Conservation (phyloP, 1,140 invertebrate genomes). For the Trichonephila inaurata region DNA sequence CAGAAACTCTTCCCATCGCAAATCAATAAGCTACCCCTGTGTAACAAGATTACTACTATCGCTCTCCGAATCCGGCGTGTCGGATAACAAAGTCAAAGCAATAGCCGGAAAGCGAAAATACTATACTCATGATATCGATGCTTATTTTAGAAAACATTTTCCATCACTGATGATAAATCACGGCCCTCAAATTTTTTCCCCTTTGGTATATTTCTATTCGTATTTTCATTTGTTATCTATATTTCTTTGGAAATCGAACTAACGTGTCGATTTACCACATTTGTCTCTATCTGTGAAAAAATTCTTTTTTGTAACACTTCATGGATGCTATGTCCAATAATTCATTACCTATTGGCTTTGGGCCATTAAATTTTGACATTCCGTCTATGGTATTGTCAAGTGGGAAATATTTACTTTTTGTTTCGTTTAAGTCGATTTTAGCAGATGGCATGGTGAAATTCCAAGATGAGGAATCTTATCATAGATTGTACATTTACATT, state of each 20-base stretch:
- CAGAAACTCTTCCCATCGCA: constrained; percentile 15
- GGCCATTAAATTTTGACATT: constrained; percentile 61
- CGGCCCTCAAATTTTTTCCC: neutral
- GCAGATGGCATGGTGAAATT: too few relatives aligned
- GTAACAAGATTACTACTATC: constrained; percentile 70
- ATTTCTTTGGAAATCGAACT: neutral
- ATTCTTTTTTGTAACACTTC: constrained; percentile 20
- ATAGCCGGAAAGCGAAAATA: constrained; percentile 9
- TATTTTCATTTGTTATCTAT: constrained; percentile 18
- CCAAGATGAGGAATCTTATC: too few relatives aligned
- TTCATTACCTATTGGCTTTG: constrained; percentile 29
- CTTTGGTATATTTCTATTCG: constrained; percentile 6
- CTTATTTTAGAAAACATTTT: constrained; percentile 73
- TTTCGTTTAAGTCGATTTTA: too few relatives aligned
- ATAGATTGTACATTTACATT: too few relatives aligned
- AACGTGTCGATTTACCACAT: constrained; percentile 57
- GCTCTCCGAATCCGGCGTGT: neutral
- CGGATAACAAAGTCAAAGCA: neutral
- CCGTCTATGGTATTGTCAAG: constrained; percentile 22
- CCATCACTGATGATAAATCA: constrained; percentile 61
- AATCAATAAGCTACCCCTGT: constrained; percentile 47
- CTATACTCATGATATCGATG: constrained; percentile 39
- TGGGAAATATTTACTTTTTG: too few relatives aligned
- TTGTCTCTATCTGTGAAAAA: neutral
- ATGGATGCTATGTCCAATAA: constrained; percentile 50